Evolutionary conservation across 2,113 vertebrate genomes (phyloP), one percentile per base, ranked within the genome.

Genomic region (Puffinus mauretanicus): DNA sequence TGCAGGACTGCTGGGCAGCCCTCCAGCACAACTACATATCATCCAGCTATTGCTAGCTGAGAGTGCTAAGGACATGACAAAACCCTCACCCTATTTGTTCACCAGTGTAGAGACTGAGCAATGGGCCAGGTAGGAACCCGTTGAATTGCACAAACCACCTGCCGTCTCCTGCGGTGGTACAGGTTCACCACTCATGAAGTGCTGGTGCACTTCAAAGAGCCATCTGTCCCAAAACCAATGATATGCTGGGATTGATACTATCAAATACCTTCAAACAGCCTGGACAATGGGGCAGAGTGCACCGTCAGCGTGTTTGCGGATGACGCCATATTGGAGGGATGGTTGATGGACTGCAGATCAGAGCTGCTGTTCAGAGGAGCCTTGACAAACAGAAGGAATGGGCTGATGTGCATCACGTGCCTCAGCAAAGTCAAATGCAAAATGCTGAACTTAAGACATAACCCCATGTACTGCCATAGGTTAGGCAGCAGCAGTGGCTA

Each of bases 241-340:
- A 66, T 26, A 58, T 6, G 6, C 42, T 42, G 16, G 25, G 30
- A 30, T 4, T 64, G 25, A 40, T 29, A 26, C 9, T 26, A 72
- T 15, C 36, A 42, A 49, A 30, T 19, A 24, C 2, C 46, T 70
- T 61, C 44, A 73, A 73, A 38, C 17, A 52, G 34, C 32, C 38
- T 36, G 52, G 61, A 27, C 11, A 66, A 8, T 1, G 17, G 8
- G 24, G 47, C 46, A 82, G 54, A 47, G 25, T 1, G 0, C 8
- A 25, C 29, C 0, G 0, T 40, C 71, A 21, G 40, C 47, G 11
- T 30, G 11, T 30, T 32, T 30, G 71, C 3, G 0, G 32, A 16
- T 18, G 19, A 65, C 13, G 42, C 20, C 25, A 12, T 26, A 26
- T 11, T 32, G 44, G 26, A 75, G 22, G 52, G 21, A 17, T 49